phyloP scores from a whole-genome alignment of 2,888 invertebrate species.

The Empis stercorea region DNA sequence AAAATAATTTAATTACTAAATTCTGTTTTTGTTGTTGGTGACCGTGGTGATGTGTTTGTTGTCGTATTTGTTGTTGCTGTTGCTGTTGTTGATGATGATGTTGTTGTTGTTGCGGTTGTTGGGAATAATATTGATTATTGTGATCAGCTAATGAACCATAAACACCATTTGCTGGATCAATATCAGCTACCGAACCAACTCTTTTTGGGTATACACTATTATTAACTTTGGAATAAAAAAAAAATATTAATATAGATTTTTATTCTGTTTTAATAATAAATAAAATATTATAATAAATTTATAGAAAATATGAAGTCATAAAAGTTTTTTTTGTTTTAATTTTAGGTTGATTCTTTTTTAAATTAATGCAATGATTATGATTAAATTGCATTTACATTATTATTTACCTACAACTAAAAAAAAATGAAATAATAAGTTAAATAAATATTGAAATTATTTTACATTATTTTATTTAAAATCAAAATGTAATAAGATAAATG shows the following conservation, averaged over 20 bases:
- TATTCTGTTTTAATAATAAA: neutral
- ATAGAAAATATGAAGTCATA: too few species aligned
- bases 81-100: slow-evolving; percentile 30
- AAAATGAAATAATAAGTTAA: too few species aligned
- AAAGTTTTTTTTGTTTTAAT: too few species aligned
- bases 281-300: neutral
- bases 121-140: slow-evolving; percentile 29
- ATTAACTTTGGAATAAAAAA: slow-evolving; percentile 22
- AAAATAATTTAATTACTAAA: neutral
- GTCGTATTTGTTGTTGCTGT: slow-evolving; percentile 24
- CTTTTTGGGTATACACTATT: slow-evolving; percentile 41
- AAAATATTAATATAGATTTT: slow-evolving; percentile 1
- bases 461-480: too few species aligned
- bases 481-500: too few species aligned
- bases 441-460: too few species aligned
- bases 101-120: slow-evolving; percentile 20
- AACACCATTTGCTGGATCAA: slow-evolving; percentile 86
- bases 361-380: too few species aligned
- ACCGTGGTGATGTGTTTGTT: slow-evolving; percentile 18
- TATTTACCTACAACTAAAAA: too few species aligned
- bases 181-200: slow-evolving; percentile 85
- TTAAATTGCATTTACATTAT: too few species aligned
- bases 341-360: too few species aligned
- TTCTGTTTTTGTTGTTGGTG: slow-evolving; percentile 19
- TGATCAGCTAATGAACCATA: slow-evolving; percentile 49